Evolutionary conservation across 1,140 invertebrate genomes (phyloP).

Genomic region (Trypoxylus dichotomus): DNA sequence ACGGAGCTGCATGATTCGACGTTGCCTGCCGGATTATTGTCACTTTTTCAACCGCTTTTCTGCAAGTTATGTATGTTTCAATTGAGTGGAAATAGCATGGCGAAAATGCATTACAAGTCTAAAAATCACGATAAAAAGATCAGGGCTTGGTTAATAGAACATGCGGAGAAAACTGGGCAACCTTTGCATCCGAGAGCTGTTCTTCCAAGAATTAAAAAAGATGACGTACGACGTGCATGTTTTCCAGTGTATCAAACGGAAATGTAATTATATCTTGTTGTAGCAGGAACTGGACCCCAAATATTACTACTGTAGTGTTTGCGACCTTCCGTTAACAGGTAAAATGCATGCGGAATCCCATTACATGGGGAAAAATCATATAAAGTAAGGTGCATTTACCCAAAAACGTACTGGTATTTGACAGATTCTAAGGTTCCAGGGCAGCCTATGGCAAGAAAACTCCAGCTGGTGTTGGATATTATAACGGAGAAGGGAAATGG

Average conservation of each 20-base stretch:
- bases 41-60: conserved; percentile 51
- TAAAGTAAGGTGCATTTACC: conserved; percentile 41
- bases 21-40: conserved; percentile 53
- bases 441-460: conserved; percentile 42
- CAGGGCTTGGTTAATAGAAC: conserved; percentile 50
- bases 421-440: conserved; percentile 39
- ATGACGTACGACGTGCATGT: neutral
- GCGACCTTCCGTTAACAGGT: conserved; percentile 55
- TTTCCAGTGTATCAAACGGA: neutral
- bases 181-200: conserved; percentile 46
- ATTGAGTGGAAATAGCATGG: conserved; percentile 52
- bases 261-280: neutral
- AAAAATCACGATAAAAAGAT: conserved; percentile 56
- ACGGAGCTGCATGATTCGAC: conserved; percentile 35
- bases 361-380: conserved; percentile 55
- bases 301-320: conserved; percentile 53
- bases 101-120: conserved; percentile 55
- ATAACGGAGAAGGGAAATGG: conserved; percentile 53
- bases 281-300: conserved; percentile 45
- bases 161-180: conserved; percentile 46
- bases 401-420: neutral
- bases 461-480: conserved; percentile 52
- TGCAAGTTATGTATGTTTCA: conserved; percentile 54
- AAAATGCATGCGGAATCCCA: conserved; percentile 55
- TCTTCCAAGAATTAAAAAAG: neutral